Evolutionary conservation across 23 tunicate genomes (phyloP), one percentile per base, ranked within the genome.

Genomic region (Ciona savignyi): DNA sequence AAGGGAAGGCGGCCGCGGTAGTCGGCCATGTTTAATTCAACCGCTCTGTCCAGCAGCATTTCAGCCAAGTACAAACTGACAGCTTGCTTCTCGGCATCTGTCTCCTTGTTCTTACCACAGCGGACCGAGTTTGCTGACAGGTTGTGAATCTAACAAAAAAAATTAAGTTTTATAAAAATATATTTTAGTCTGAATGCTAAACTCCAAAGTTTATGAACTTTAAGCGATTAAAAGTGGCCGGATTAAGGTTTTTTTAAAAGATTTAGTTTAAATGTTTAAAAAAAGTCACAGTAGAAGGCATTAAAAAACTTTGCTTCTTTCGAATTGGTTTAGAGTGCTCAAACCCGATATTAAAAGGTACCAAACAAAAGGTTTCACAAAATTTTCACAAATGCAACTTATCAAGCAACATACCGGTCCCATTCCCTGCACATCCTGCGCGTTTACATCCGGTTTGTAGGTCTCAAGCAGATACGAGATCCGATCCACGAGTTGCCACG

Each of bases 371-470:
- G n/a, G n/a, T n/a, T n/a, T n/a, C n/a, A n/a, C n/a, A n/a, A n/a
- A n/a, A n/a, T n/a, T n/a, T n/a, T n/a, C n/a, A n/a, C n/a, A n/a
- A n/a, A n/a, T n/a, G n/a, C n/a, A n/a, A n/a, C n/a, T n/a, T n/a
- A n/a, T 6, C 61, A 29, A 26, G 19, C 4, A 51, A 34, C 82
- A 63, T 69, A 90, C 97, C 4, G 97, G 85, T 21, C 85, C 86
- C 90, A 83, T 90, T 3, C 90, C 90, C 62, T 83, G 89, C 1
- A 90, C 85, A 68, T 90, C 97, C 66, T 90, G 97, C 2, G 86
- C 89, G 35, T 90, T 90, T 29, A 84, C 71, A 9, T 90, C 97
- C 28, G 97, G 89, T 61, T 81, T 81, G 61, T 72, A 78, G 30
- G 72, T 32, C 63, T 74, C 85, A 22, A 83, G 23, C 68, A 90